Conservation (phyloP, 2,113 vertebrate genomes). For the Urocynchramus pylzowi region DNA sequence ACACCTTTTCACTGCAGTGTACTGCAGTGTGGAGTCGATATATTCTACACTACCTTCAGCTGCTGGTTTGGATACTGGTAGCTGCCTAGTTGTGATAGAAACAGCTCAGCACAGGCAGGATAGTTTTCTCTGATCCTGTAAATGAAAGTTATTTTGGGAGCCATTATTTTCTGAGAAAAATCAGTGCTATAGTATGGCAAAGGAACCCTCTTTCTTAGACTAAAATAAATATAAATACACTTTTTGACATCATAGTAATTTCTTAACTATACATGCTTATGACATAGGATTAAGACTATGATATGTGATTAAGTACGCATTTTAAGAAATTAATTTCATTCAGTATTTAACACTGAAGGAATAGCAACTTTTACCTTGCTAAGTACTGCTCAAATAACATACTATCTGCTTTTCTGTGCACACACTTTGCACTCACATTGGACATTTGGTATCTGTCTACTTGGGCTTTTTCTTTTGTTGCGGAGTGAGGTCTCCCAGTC, state of each 20-base stretch:
- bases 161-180: neutral
- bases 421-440: neutral
- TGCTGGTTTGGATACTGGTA: neutral
- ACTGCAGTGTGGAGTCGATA: neutral
- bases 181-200: neutral
- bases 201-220: neutral
- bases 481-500: fast-evolving
- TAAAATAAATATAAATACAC: neutral
- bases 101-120: neutral
- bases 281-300: neutral
- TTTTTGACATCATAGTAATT: neutral
- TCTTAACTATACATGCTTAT: neutral
- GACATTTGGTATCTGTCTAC: neutral
- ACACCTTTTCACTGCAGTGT: neutral
- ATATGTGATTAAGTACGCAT: neutral
- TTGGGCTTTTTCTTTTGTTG: neutral
- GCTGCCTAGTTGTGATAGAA: neutral
- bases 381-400: neutral
- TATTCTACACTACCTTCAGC: neutral
- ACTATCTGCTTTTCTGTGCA: neutral
- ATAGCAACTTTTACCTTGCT: neutral
- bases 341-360: neutral
- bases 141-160: neutral
- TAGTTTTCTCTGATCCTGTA: neutral
- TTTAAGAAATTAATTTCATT: neutral